Evolutionary conservation across 23 tunicate species (phyloP).

Genomic region (Halocynthia aurantium): DNA sequence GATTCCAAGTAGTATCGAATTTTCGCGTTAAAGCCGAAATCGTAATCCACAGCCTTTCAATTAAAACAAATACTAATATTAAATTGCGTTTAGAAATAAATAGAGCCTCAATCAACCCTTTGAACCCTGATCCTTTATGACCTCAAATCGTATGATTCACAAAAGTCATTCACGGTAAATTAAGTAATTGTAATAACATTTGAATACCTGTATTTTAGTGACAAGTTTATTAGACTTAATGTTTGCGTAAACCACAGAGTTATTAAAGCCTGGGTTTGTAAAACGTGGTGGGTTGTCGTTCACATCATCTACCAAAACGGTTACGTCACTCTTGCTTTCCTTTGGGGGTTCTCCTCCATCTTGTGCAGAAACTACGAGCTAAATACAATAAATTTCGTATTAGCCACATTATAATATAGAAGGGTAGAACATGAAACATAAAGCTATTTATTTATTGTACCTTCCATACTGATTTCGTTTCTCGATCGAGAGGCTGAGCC

Average conservation of each 20-base stretch:
- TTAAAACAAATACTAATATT: too few relatives aligned
- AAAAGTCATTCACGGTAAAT: background rate
- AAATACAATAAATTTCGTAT: background rate
- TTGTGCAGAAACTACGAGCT: slow-evolving; percentile 60
- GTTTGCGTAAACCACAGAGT: slow-evolving; percentile 46
- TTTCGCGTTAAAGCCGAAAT: slow-evolving; percentile 36
- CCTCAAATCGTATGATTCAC: background rate
- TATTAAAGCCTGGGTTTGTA: slow-evolving; percentile 29
- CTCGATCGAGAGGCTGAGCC: slow-evolving; percentile 50
- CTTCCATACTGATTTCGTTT: slow-evolving; percentile 24
- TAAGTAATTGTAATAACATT: background rate
- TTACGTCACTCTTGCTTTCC: slow-evolving; percentile 20
- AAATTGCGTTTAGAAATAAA: background rate
- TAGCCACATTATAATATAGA: too few relatives aligned
- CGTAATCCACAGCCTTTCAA: slow-evolving; percentile 61
- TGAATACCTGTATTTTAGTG: slow-evolving; percentile 12
- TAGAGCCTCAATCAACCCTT: background rate
- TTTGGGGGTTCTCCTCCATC: slow-evolving; percentile 55
- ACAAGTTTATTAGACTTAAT: background rate
- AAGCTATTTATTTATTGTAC: background rate
- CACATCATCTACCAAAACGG: slow-evolving; percentile 37
- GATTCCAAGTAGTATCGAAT: slow-evolving; percentile 1
- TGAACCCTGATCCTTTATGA: background rate
- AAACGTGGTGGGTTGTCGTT: slow-evolving; percentile 76
- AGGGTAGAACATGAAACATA: too few relatives aligned